phyloP scores from a whole-genome alignment of 2,888 invertebrate species.

The Nephrocerus scutellatus region DNA sequence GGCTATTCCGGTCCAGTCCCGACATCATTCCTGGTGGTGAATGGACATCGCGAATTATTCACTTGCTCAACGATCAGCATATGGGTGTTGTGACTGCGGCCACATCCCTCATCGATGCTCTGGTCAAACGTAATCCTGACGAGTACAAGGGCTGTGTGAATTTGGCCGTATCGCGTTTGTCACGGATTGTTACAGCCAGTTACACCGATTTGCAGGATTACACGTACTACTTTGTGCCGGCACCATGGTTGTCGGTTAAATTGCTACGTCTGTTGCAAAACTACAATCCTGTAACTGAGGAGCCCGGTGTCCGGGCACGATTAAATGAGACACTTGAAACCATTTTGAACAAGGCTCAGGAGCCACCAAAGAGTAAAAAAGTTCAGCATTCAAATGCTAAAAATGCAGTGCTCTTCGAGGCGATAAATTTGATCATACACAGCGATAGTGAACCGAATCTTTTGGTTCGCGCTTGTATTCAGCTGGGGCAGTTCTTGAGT shows the following conservation, averaged over 20 bases:
- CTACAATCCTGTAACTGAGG: slow-evolving; percentile 94
- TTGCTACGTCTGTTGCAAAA: slow-evolving; percentile 91
- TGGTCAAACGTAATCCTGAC: slow-evolving; percentile 97
- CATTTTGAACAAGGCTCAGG: slow-evolving; percentile 97
- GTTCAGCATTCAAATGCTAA: slow-evolving; percentile 99
- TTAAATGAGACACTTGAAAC: slow-evolving; percentile 97
- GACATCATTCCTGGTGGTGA: slow-evolving; percentile 96
- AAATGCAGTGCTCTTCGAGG: slow-evolving; percentile 98
- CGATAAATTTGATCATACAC: slow-evolving; percentile 98
- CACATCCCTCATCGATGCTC: slow-evolving; percentile 93
- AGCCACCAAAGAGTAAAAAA: slow-evolving; percentile 99
- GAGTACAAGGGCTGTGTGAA: slow-evolving; percentile 99
- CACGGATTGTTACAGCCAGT: slow-evolving; percentile 96
- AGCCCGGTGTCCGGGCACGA: slow-evolving; percentile 92
- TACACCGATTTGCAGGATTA: slow-evolving; percentile 99
- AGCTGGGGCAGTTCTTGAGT: slow-evolving; percentile 95
- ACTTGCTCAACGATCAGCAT: slow-evolving; percentile 96
- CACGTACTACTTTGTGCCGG: slow-evolving; percentile 99
- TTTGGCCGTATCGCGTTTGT: slow-evolving; percentile 92
- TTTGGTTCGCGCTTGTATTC: slow-evolving; percentile 96
- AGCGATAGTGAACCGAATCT: slow-evolving; percentile 97
- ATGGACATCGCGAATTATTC: slow-evolving; percentile 98
- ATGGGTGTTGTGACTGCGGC: slow-evolving; percentile 99
- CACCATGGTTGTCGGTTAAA: slow-evolving; percentile 99
- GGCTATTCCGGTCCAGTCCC: slow-evolving; percentile 88